phyloP scores from a whole-genome alignment of 2,113 vertebrate genomes.

The Panurus biarmicus region DNA sequence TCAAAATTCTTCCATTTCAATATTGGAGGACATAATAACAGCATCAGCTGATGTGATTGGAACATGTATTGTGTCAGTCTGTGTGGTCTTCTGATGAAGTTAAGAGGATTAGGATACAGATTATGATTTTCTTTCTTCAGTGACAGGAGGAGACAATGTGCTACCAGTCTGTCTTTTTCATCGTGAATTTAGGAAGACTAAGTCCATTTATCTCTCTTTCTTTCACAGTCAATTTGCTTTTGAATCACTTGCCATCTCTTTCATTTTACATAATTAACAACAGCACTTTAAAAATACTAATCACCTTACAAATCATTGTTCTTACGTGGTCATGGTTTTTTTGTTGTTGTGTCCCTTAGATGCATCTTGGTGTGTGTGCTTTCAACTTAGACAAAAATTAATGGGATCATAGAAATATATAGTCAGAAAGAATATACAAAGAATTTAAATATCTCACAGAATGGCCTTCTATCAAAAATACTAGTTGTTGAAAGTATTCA shows the following conservation, averaged over 20 bases:
- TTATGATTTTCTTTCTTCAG: not conserved
- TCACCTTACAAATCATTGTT: not conserved
- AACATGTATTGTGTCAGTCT: not conserved
- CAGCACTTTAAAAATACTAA: slow-evolving; percentile 20
- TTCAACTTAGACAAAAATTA: not conserved
- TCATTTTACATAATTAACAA: not conserved
- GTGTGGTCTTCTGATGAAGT: not conserved
- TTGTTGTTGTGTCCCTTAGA: not conserved
- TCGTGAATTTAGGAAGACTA: not conserved
- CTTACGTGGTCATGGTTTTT: not conserved
- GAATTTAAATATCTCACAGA: not conserved
- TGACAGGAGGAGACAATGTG: not conserved
- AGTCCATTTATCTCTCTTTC: not conserved
- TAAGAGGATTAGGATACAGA: slow-evolving; percentile 21
- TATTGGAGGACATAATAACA: not conserved
- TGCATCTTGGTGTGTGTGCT: not conserved
- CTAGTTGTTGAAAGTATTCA: not conserved
- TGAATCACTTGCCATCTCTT: not conserved
- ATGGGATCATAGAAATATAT: not conserved
- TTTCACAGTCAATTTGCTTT: not conserved
- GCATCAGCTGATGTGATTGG: not conserved
- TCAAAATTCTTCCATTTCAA: not conserved
- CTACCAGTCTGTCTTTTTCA: not conserved
- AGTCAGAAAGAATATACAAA: not conserved
- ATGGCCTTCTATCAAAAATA: not conserved